Evolutionary conservation across 2,797 vertebrate species (phyloP).

Genomic region (Peromyscus eremicus): DNA sequence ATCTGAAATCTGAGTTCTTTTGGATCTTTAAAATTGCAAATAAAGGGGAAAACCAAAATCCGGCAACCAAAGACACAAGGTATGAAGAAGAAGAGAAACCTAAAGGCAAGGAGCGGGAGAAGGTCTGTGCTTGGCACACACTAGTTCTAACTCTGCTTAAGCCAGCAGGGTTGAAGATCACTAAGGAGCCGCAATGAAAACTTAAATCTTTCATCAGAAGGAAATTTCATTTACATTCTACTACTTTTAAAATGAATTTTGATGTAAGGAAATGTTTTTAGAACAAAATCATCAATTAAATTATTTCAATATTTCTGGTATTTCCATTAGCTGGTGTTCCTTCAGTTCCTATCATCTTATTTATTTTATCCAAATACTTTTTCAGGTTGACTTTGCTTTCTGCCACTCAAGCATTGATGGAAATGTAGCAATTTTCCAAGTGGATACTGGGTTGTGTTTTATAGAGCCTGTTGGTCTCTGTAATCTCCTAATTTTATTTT

Average conservation of each 20-base stretch:
- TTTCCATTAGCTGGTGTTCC: not conserved
- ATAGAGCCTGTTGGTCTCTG: not conserved
- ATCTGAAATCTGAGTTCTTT: not conserved
- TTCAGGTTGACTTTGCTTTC: not conserved
- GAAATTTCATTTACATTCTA: not conserved
- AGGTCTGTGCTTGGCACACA: not conserved
- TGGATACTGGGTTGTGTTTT: not conserved
- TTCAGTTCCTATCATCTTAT: not conserved
- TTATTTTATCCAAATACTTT: not conserved
- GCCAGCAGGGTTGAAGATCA: not conserved
- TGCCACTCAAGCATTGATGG: not conserved
- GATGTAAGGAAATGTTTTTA: not conserved
- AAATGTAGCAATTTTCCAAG: not conserved
- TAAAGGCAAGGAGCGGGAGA: not conserved
- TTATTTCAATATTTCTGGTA: not conserved
- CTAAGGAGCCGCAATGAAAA: not conserved
- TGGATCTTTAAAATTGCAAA: not conserved
- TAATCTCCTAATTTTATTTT: not conserved
- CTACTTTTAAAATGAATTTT: not conserved
- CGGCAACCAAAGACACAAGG: not conserved
- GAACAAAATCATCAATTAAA: not conserved
- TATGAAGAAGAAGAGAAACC: not conserved
- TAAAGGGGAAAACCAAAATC: not conserved
- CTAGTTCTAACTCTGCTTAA: not conserved
- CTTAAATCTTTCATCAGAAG: not conserved